Evolutionary conservation across 2,113 vertebrate species (phyloP), one percentile per base, ranked within the genome.

Genomic region (Mandrillus leucophaeus): DNA sequence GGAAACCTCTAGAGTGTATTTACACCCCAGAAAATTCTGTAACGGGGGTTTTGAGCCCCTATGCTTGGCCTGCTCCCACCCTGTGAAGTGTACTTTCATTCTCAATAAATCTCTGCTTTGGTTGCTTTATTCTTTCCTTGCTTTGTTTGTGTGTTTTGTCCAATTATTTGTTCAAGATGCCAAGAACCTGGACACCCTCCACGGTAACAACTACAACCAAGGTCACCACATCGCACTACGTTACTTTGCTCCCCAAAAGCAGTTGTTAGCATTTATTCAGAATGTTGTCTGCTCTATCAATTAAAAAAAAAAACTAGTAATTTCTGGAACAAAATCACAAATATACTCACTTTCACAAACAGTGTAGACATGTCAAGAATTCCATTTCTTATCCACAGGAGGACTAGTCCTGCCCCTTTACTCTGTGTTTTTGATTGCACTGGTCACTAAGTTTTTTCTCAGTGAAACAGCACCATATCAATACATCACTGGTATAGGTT

Each of bases 241-340:
- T 20, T 25, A 11, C 6, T 55, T 61, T 6, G 0, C 22, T 90
- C 57, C 68, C 66, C 18, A 10, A n/a, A 79, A 96, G 93, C 30
- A 88, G 45, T 50, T 52, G 84, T 73, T 84, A 38, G 50, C 38
- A 2, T 82, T 96, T 61, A 52, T 76, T 83, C n/a, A 27, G 27
- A 64, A 12, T 30, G 27, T 40, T 70, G 8, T 38, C 96, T 40
- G 30, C 4, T 68, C 68, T 38, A 57, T 72, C 78, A 59, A 85
- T 9, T 76, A 22, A 92, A 78, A 88, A 45, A 80, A 78, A 76
- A 76, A 50, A 7, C 5, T 35, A 22, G 9, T 27, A 7, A 50
- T 85, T 85, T 96, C 66, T 84, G n/a, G 22, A 86, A 85, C 14
- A 96, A 88, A 96, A 85, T 7, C 68, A 50, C 40, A 88, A 91